Base-by-base conservation (phyloP, 2,113 vertebrate genomes). In the Rhynchopsitta pachyrhyncha region DNA sequence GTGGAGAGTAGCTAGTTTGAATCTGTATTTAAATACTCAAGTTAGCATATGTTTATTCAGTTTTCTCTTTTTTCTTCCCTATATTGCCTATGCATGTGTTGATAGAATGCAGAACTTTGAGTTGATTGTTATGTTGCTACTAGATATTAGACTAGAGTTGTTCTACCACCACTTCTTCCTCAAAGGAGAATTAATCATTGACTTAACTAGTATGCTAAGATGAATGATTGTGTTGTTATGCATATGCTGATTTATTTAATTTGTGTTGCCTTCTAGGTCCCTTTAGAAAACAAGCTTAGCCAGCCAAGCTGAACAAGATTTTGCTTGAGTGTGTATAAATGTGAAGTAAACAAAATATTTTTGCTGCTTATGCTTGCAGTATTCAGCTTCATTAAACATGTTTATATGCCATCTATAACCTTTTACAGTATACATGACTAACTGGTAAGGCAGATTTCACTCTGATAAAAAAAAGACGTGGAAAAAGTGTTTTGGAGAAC, bases 341-440 rank as follows among this genome's bases (percentile, higher is more conserved):
- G 67, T 85, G 90, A 95, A 90, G 92, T 86, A 95, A 97, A 96
- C 82, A 95, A 82, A 92, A 55, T 79, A 28, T 77, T 90, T 78
- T 79, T 87, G 71, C 70, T 73, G 94, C 83, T 93, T 92, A 74
- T 79, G 88, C 70, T 87, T 73, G 86, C 67, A 82, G 67, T 41
- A 66, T 90, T 95, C 84, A 77, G 88, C 88, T 91, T 96, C 93
- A 89, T 96, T 93, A 93, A 87, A 37, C 83, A 29, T 64, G 77
- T 91, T 89, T 85, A 47, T 73, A 46, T 9, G 33, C 74, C 39
- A 35, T 33, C 88, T 71, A 17, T 0, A 47, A 60, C 74, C 69
- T 53, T 88, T n/a, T 31, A 20, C 35, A 60, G 52, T 9, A 15
- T 41, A 79, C 9, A 0, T 15, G 73, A 69, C 47, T 86, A 46